Conservation (phyloP, 2,888 invertebrate species). For the Adelognathus sp. region DNA sequence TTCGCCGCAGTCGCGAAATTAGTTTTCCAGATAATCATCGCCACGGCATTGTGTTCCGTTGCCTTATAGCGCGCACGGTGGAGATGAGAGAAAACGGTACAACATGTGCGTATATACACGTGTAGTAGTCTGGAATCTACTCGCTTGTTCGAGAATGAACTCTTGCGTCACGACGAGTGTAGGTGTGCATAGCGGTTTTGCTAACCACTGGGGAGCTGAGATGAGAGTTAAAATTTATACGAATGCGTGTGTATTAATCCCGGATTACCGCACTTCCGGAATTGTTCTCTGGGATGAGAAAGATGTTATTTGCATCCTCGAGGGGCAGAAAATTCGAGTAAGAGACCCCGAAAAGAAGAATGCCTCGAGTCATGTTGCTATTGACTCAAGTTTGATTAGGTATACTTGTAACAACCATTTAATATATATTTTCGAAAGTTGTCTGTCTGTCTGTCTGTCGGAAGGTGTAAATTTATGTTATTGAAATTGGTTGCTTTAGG, state of each 20-base stretch:
- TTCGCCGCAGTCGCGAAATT: slow-evolving; percentile 77
- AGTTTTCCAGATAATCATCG: slow-evolving; percentile 81
- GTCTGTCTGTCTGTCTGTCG: too few relatives aligned
- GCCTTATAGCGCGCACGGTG: slow-evolving; percentile 69
- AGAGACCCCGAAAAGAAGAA: slow-evolving; percentile 7
- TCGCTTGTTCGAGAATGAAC: slow-evolving; percentile 43
- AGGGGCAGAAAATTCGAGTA: slow-evolving; percentile 15
- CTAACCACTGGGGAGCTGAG: background rate
- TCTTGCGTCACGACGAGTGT: slow-evolving; percentile 46
- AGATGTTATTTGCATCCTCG: slow-evolving; percentile 21
- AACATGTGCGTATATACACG: slow-evolving; percentile 5
- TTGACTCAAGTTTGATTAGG: too few relatives aligned
- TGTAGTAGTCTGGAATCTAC: slow-evolving; percentile 27
- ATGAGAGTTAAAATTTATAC: slow-evolving; percentile 48
- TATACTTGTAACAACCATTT: too few relatives aligned
- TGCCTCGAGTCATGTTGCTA: too few relatives aligned
- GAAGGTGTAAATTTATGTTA: too few relatives aligned
- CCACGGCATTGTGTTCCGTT: slow-evolving; percentile 78
- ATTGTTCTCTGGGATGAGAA: slow-evolving; percentile 40
- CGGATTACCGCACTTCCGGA: slow-evolving; percentile 1
- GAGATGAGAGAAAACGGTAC: background rate
- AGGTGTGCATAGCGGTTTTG: background rate
- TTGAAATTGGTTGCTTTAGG: too few relatives aligned
- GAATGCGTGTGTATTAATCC: slow-evolving; percentile 42
- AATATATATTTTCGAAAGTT: too few relatives aligned